phyloP scores from a whole-genome alignment of 2,888 invertebrate species.

The Sceliomorpha sp. region DNA sequence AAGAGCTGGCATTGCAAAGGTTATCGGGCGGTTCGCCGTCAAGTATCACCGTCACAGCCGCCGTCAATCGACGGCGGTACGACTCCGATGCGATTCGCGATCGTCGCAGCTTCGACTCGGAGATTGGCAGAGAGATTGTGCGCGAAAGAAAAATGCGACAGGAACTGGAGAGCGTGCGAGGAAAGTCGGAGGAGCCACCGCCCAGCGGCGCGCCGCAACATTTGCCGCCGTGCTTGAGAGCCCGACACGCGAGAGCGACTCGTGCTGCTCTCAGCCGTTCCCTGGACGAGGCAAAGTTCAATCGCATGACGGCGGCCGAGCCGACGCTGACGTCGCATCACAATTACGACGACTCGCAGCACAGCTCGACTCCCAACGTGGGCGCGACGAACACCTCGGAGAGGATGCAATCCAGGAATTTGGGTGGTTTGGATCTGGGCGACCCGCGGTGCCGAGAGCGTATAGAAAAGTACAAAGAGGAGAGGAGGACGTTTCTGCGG shows the following conservation, averaged over 20 bases:
- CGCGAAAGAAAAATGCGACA: constrained; percentile 80
- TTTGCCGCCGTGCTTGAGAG: constrained; percentile 84
- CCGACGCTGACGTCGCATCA: constrained; percentile 77
- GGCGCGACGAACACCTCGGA: constrained; percentile 65
- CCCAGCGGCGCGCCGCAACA: constrained; percentile 58
- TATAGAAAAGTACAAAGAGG: constrained; percentile 95
- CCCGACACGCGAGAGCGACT: constrained; percentile 77
- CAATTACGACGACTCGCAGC: constrained; percentile 75
- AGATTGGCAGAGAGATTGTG: constrained; percentile 81
- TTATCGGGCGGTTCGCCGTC: constrained; percentile 72
- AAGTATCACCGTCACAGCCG: constrained; percentile 49
- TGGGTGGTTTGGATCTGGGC: constrained; percentile 75
- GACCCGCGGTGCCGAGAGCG: constrained; percentile 84
- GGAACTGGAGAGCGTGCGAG: constrained; percentile 75
- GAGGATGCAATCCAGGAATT: constrained; percentile 67
- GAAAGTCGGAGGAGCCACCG: constrained; percentile 71
- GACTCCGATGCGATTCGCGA: constrained; percentile 70
- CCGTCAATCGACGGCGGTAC: constrained; percentile 66
- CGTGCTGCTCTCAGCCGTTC: constrained; percentile 75
- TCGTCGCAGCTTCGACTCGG: constrained; percentile 80
- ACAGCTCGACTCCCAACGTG: constrained; percentile 76
- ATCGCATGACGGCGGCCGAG: constrained; percentile 72
- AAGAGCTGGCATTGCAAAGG: constrained; percentile 75
- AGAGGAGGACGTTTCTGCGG: constrained; percentile 90
- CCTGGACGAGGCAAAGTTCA: constrained; percentile 76